These are phyloP conservation scores for Euzophera pinguis DNA, from an alignment of 2,888 invertebrate genomes.

Conservation along the genomic window DNA sequence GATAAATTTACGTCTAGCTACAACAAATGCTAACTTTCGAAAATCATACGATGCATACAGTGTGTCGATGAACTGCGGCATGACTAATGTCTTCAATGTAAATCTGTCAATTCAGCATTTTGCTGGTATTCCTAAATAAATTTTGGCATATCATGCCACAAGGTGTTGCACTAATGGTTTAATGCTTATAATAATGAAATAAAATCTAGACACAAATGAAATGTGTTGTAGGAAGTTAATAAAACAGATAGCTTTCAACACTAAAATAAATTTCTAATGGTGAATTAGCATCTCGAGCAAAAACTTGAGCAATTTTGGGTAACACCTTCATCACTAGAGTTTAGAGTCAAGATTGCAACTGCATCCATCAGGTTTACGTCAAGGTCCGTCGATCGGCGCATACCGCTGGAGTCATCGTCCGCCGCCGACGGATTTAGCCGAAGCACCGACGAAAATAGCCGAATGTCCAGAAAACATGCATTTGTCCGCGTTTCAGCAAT, in stretches of 20 bases:
- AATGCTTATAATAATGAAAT: background rate
- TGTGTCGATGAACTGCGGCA: background rate
- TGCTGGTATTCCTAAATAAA: background rate
- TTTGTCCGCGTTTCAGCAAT: constrained; percentile 61
- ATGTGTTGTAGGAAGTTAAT: too few species aligned
- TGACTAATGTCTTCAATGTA: constrained; percentile 1
- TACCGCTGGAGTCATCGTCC: constrained; percentile 74
- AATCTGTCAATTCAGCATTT: background rate
- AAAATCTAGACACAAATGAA: background rate
- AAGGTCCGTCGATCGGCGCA: constrained; percentile 63
- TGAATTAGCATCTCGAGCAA: too few species aligned
- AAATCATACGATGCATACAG: constrained; percentile 10
- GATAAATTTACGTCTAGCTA: constrained; percentile 11
- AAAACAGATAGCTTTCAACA: background rate
- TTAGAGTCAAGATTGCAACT: constrained; percentile 39
- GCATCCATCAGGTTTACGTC: constrained; percentile 37
- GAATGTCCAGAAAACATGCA: constrained; percentile 62
- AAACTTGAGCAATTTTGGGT: background rate
- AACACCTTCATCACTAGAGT: constrained; percentile 25
- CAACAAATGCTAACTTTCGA: constrained; percentile 16
- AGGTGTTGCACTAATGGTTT: background rate
- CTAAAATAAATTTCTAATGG: background rate
- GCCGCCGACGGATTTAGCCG: constrained; percentile 68
- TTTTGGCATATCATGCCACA: constrained; percentile 10
- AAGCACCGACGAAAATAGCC: constrained; percentile 69